Conservation (phyloP, 2,797 vertebrate genomes). For the Hephaestus fuliginosus region DNA sequence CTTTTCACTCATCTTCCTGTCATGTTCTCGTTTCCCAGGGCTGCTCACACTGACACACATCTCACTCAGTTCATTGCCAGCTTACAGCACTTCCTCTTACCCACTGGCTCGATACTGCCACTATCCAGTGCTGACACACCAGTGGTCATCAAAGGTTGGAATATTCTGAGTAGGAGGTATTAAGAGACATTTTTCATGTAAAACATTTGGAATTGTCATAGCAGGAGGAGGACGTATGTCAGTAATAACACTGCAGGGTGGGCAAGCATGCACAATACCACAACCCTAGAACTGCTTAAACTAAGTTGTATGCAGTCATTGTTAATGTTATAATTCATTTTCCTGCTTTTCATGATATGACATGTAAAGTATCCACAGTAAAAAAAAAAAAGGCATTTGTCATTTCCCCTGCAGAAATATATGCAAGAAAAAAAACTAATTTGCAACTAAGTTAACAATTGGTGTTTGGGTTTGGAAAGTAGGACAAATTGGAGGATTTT, state of each 20-base stretch:
- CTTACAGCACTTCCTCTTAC: conserved; percentile 33
- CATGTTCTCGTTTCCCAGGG: conserved; percentile 69
- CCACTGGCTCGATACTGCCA: conserved; percentile 15
- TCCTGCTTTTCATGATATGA: background rate
- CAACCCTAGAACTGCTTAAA: background rate
- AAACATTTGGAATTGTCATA: conserved; percentile 17
- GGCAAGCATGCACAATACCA: background rate
- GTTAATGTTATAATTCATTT: background rate
- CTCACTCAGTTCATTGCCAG: conserved; percentile 57
- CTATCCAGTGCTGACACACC: conserved; percentile 31
- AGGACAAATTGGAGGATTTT: background rate
- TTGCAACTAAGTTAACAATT: conserved; percentile 5
- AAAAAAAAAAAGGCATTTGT: conserved; percentile 8
- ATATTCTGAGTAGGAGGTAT: conserved; percentile 19
- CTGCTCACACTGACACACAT: conserved; percentile 63
- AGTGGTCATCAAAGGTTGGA: conserved; percentile 27
- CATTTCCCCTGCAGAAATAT: conserved; percentile 8
- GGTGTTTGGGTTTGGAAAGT: background rate
- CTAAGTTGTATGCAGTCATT: background rate
- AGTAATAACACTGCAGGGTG: conserved; percentile 4
- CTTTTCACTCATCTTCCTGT: conserved; percentile 80
- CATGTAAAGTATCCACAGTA: conserved; percentile 12
- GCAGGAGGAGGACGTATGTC: background rate
- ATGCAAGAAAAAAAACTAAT: background rate
- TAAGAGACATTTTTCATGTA: conserved; percentile 19